Percentiles rank a stretch among this genome's conserved stretches.
These are phyloP conservation scores for Siniperca scherzeri DNA, from an alignment of 2,797 vertebrate genomes.

Conservation along the genomic window DNA sequence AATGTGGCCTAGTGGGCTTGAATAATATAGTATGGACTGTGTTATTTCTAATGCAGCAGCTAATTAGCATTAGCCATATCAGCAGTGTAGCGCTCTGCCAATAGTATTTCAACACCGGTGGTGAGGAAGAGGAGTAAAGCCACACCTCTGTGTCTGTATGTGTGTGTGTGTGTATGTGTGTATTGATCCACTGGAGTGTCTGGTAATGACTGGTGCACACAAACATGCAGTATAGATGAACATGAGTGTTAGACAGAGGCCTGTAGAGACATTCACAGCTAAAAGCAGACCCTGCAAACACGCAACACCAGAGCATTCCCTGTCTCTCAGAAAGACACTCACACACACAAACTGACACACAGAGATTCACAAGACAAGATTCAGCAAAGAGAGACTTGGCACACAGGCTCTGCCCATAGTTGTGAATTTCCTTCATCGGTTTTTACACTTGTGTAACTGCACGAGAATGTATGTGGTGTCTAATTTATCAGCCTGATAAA, in stretches of 20 bases:
- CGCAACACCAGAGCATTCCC: neutral
- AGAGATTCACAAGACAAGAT: conserved; percentile 4
- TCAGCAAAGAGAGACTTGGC: conserved; percentile 11
- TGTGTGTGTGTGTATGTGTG: conserved; percentile 15
- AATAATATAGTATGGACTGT: conserved; percentile 44
- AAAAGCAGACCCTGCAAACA: conserved; percentile 34
- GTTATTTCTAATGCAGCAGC: conserved; percentile 40
- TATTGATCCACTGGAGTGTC: conserved; percentile 25
- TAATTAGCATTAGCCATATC: conserved; percentile 56
- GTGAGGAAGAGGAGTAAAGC: conserved; percentile 8
- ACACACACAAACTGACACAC: conserved; percentile 14
- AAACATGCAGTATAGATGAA: conserved; percentile 33
- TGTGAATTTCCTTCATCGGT: neutral
- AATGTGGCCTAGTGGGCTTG: conserved; percentile 42
- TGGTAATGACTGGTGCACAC: conserved; percentile 24
- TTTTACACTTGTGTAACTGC: conserved; percentile 21
- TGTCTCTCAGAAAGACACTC: conserved; percentile 21
- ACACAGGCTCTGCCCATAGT: conserved; percentile 10
- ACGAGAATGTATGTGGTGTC: conserved; percentile 35
- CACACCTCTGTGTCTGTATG: conserved; percentile 8
- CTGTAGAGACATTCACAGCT: conserved; percentile 13
- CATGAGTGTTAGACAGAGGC: conserved; percentile 8
- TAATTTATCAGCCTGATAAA: conserved; percentile 34
- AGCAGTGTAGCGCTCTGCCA: conserved; percentile 29
- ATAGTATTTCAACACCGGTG: conserved; percentile 29